These are phyloP conservation scores for Ellobius talpinus DNA, from an alignment of 2,113 vertebrate genomes.

Conservation along the genomic window DNA sequence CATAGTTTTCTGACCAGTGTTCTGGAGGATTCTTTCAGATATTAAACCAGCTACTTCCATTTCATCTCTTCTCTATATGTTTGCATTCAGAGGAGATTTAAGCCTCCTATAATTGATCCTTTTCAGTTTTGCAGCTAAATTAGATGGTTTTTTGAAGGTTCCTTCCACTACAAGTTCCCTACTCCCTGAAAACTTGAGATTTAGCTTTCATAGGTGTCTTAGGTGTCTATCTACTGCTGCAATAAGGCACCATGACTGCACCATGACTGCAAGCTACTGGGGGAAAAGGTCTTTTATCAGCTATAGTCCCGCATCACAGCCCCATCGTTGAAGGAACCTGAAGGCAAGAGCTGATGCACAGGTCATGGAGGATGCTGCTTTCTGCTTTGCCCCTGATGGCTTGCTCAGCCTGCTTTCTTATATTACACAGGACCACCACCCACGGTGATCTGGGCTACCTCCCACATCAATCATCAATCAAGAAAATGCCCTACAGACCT, in stretches of 20 bases:
- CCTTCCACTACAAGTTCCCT: neutral
- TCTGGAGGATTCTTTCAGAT: neutral
- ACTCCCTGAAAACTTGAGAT: neutral
- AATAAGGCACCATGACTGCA: neutral
- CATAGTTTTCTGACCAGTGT: neutral
- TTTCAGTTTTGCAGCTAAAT: slow-evolving; percentile 23
- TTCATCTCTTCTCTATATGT: neutral
- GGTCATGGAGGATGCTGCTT: neutral
- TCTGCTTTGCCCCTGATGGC: neutral
- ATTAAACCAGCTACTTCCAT: neutral
- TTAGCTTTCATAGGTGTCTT: neutral
- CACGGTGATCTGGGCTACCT: neutral
- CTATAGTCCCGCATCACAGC: neutral
- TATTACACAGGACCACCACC: no score
- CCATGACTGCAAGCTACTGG: neutral
- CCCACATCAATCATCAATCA: neutral
- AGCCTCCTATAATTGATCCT: neutral
- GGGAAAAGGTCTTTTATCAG: neutral
- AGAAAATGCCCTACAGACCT: neutral
- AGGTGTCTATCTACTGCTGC: neutral
- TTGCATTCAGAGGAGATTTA: slow-evolving; percentile 14
- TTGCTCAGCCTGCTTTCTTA: neutral
- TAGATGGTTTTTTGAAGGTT: neutral
- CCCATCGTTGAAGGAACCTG: neutral
- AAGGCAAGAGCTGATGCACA: neutral